Evolutionary conservation across 2,113 vertebrate species (phyloP).

Genomic region (Psettodes erumei): DNA sequence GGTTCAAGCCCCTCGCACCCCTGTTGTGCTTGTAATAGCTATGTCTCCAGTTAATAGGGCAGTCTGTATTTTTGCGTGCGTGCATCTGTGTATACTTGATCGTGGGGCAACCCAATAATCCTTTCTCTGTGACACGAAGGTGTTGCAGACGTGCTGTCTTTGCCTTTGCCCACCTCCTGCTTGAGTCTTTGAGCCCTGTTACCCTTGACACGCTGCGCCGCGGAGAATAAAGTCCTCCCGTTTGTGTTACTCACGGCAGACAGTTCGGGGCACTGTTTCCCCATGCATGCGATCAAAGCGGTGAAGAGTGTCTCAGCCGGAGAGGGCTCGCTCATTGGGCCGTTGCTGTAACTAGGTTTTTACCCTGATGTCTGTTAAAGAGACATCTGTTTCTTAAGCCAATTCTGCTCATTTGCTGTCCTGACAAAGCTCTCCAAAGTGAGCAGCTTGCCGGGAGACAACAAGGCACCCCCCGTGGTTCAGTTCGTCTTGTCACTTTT

Average conservation of each 20-base stretch:
- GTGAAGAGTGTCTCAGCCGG: background rate
- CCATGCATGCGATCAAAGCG: slow-evolving; percentile 19
- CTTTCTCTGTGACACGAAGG: slow-evolving; percentile 55
- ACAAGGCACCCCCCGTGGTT: slow-evolving; percentile 14
- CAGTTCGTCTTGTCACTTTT: slow-evolving; percentile 50
- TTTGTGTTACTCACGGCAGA: slow-evolving; percentile 35
- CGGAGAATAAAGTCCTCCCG: background rate
- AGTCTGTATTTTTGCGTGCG: slow-evolving; percentile 40
- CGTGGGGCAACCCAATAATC: slow-evolving; percentile 51
- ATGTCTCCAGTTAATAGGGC: slow-evolving; percentile 59
- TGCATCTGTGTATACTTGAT: slow-evolving; percentile 54
- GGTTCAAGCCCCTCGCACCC: slow-evolving; percentile 50
- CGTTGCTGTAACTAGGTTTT: slow-evolving; percentile 35
- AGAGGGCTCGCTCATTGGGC: background rate
- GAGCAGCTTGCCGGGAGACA: slow-evolving; percentile 29
- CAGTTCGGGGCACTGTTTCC: slow-evolving; percentile 69
- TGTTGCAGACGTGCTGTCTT: slow-evolving; percentile 63
- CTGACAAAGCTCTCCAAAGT: slow-evolving; percentile 35
- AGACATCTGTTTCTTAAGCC: slow-evolving; percentile 58
- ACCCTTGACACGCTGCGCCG: slow-evolving; percentile 55
- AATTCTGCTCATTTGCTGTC: slow-evolving; percentile 46
- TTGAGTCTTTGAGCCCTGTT: slow-evolving; percentile 61
- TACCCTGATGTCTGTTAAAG: slow-evolving; percentile 16
- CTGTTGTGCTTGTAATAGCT: slow-evolving; percentile 55
- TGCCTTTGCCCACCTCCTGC: slow-evolving; percentile 48